phyloP scores from a whole-genome alignment of 2,113 vertebrate genomes.

The Grus americana region DNA sequence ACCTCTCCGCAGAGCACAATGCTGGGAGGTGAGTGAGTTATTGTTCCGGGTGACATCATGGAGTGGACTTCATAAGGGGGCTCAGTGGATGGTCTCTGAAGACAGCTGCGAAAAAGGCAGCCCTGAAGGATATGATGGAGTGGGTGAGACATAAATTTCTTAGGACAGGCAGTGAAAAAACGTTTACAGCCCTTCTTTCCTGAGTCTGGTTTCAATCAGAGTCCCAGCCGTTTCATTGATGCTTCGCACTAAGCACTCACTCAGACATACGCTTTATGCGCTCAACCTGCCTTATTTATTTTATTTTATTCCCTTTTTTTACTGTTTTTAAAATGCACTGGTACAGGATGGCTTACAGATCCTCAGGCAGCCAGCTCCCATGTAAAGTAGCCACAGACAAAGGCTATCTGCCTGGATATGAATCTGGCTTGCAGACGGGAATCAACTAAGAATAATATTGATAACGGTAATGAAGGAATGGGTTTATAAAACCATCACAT shows the following conservation, averaged over 20 bases:
- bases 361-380: conserved; percentile 30
- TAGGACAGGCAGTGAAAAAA: conserved; percentile 78
- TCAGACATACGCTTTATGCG: conserved; percentile 21
- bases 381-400: background rate
- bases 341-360: conserved; percentile 23
- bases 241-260: background rate
- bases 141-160: conserved; percentile 84
- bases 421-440: conserved; percentile 18
- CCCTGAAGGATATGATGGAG: conserved; percentile 78
- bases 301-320: conserved; percentile 37
- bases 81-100: conserved; percentile 65
- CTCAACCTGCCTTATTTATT: conserved; percentile 45
- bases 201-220: conserved; percentile 83
- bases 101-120: conserved; percentile 69
- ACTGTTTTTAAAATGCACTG: conserved; percentile 25
- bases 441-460: conserved; percentile 18
- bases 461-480: conserved; percentile 43
- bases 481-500: conserved; percentile 59
- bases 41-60: conserved; percentile 68
- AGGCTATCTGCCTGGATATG: background rate
- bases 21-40: conserved; percentile 61
- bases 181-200: conserved; percentile 76
- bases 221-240: conserved; percentile 35
- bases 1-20: background rate
- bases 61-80: conserved; percentile 60